Base-by-base conservation (phyloP, 2,113 vertebrate genomes). In the Ramphastos sulfuratus region DNA sequence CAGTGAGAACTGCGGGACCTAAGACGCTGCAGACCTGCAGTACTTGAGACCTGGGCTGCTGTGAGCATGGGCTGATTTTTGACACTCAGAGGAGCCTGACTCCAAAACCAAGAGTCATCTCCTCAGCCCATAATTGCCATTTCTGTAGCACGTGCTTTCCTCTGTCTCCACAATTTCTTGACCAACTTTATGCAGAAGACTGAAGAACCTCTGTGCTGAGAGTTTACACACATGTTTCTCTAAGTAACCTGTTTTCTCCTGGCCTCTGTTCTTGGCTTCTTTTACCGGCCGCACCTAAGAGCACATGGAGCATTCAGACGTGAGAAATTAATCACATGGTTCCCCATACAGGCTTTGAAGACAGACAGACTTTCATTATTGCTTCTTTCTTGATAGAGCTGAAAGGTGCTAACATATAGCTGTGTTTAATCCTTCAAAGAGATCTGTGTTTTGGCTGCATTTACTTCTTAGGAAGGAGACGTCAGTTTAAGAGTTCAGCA, bases 1-100 rank as follows among this genome's bases (percentile, higher is more conserved):
- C 81, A 18, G 3, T 20, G 59, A 67, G 44, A n/a, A 46, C 16
- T 33, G 5, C 21, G 16, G 23, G 8, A 4, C 0, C 1, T 10
- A 42, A 66, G 54, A 23, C 6, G 0, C 33, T 12, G 33, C 1
- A 3, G 6, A 33, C 24, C 46, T 75, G 75, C n/a, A 6, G 55
- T 0, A 0, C 9, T 25, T 3, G 5, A 25, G 50, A 50, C 23
- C 52, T 35, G 46, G 15, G 46, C 66, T 74, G 63, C 81, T 59
- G 28, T 6, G n/a, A 33, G 27, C 2, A 3, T 35, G 37, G 37
- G 54, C 61, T 87, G 66, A 30, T 65, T 42, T 69, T n/a, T 28
- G 12, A 19, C 59, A 46, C n/a, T 74, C 3, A 7, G 28, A 21
- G 42, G 54, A 82, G 33, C 12, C 1, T 75, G 64, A 8, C 33